Percentiles rank a stretch among this genome's conserved stretches.
Evolutionary conservation across 2,888 invertebrate genomes (phyloP).

Genomic region (Ellobium chinense): DNA sequence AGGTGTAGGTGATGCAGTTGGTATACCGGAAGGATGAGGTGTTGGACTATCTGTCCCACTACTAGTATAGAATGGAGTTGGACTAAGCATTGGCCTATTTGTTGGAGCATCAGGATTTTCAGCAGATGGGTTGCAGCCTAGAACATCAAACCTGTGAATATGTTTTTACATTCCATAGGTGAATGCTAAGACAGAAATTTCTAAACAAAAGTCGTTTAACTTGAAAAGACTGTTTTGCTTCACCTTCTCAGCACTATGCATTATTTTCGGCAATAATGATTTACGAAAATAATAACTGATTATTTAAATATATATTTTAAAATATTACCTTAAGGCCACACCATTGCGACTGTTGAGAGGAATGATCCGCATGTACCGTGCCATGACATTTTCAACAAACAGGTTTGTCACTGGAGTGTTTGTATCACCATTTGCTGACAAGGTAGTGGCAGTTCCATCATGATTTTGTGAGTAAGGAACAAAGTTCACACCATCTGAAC

Average conservation of each 20-base stretch:
- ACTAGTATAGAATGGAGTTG: background rate
- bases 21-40: background rate
- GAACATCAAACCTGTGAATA: conserved; percentile 47
- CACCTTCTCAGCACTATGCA: no score
- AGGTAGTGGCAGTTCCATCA: conserved; percentile 35
- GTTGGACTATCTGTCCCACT: conserved; percentile 5
- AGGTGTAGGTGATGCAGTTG: background rate
- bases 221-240: no score
- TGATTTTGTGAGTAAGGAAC: conserved; percentile 53
- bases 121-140: conserved; percentile 43
- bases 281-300: no score
- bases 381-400: conserved; percentile 42
- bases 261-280: no score
- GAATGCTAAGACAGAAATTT: no score
- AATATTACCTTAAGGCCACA: conserved; percentile 44
- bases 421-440: conserved; percentile 43
- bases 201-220: no score
- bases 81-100: background rate
- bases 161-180: no score
- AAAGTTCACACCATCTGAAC: conserved; percentile 58
- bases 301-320: no score
- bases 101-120: conserved; percentile 11
- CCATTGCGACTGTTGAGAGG: conserved; percentile 37
- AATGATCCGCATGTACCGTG: conserved; percentile 44
- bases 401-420: conserved; percentile 37